Evolutionary conservation across 2,888 invertebrate genomes (phyloP).

Genomic region (Pseudococcus jackbeardsleyi): DNA sequence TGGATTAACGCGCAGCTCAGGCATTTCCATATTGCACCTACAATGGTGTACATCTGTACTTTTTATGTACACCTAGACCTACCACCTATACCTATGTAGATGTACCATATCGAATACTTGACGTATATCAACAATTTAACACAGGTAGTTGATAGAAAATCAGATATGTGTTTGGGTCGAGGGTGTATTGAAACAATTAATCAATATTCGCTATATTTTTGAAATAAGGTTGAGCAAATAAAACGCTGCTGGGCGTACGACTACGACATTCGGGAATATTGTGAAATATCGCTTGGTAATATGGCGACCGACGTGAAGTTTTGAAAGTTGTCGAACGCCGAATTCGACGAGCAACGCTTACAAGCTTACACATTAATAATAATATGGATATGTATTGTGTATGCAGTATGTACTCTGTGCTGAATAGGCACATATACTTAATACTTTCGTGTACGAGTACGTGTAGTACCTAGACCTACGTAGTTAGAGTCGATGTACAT

Average conservation of each 20-base stretch:
- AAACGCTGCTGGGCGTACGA: slow-evolving; percentile 20
- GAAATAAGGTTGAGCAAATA: slow-evolving; percentile 36
- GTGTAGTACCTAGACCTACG: neutral
- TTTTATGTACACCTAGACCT: too few relatives aligned
- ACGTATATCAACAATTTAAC: too few relatives aligned
- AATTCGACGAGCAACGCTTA: neutral
- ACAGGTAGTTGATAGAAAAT: neutral
- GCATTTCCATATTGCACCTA: neutral
- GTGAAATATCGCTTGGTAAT: slow-evolving; percentile 2
- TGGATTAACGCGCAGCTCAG: neutral
- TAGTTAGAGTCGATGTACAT: neutral
- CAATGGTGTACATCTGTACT: too few relatives aligned
- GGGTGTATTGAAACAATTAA: slow-evolving; percentile 20
- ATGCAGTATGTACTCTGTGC: too few relatives aligned
- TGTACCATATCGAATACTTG: neutral
- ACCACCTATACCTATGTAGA: neutral
- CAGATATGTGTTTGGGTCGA: neutral
- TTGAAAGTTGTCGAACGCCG: slow-evolving; percentile 16
- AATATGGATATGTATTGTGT: too few relatives aligned
- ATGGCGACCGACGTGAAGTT: slow-evolving; percentile 31
- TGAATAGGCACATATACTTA: neutral
- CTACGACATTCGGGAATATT: slow-evolving; percentile 21
- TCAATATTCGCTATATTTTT: slow-evolving; percentile 37
- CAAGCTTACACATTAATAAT: too few relatives aligned
- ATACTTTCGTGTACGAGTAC: neutral